These are phyloP conservation scores for Papilio protenor DNA, from an alignment of 2,888 invertebrate species.

Conservation along the genomic window DNA sequence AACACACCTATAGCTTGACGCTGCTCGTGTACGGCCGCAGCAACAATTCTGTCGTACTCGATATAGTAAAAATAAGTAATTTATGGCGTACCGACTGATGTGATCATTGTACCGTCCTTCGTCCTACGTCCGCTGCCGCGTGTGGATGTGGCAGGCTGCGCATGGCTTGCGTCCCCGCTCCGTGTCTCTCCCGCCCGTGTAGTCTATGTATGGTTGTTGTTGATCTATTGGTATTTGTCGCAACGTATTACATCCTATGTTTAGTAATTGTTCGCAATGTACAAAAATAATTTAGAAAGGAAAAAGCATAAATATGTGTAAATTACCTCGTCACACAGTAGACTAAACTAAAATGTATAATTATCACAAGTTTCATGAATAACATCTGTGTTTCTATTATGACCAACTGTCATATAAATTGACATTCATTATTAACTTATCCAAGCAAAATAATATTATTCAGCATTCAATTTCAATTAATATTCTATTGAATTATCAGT, in stretches of 20 bases:
- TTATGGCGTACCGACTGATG: constrained; percentile 24
- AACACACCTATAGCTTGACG: not conserved
- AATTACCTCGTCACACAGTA: not conserved
- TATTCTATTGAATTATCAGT: not conserved
- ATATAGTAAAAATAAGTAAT: constrained; percentile 27
- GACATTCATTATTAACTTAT: not conserved
- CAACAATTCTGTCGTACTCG: constrained; percentile 36
- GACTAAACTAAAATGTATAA: not conserved
- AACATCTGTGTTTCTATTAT: not conserved
- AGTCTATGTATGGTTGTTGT: constrained; percentile 24
- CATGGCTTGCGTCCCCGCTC: constrained; percentile 40
- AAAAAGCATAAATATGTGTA: not conserved
- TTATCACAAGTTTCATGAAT: not conserved
- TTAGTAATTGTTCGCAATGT: constrained; percentile 6
- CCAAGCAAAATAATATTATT: not conserved
- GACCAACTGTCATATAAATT: not conserved
- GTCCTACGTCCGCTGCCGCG: not conserved
- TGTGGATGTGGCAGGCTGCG: constrained; percentile 27
- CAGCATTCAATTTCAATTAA: not conserved
- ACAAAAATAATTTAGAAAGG: not conserved
- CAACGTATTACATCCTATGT: not conserved
- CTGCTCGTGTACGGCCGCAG: not conserved
- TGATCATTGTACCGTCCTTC: constrained; percentile 9
- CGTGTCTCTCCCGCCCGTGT: constrained; percentile 27
- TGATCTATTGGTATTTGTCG: not conserved